Conservation (phyloP, 2,797 vertebrate genomes). For the Catamblyrhynchus diadema region DNA sequence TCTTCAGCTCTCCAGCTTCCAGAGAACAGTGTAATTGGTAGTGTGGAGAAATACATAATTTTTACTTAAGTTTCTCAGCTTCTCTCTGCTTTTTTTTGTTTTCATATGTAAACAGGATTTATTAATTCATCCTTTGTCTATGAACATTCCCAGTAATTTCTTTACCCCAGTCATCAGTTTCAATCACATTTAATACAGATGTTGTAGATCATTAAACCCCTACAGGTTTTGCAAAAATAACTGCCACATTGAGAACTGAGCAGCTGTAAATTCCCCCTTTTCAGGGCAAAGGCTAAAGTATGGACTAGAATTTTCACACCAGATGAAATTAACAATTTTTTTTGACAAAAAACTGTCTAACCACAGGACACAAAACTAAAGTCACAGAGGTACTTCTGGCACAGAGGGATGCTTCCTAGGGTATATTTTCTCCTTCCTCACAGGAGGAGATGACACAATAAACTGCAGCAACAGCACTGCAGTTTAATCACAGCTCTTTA, state of each 20-base stretch:
- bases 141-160: not conserved
- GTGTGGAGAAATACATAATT: not conserved
- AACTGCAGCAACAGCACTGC: not conserved
- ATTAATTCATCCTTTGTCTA: not conserved
- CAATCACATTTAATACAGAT: not conserved
- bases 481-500: not conserved
- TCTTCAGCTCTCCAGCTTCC: not conserved
- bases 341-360: not conserved
- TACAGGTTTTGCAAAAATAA: not conserved
- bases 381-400: not conserved
- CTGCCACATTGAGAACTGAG: not conserved
- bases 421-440: not conserved
- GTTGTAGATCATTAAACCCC: not conserved
- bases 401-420: not conserved
- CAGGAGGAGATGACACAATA: not conserved
- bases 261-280: not conserved
- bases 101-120: not conserved
- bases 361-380: not conserved
- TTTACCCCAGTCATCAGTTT: accelerated
- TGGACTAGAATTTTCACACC: accelerated
- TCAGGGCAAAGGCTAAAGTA: not conserved
- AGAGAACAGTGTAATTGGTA: not conserved
- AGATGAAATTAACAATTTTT: not conserved
- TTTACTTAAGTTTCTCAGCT: not conserved
- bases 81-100: not conserved